phyloP scores from a whole-genome alignment of 2,797 vertebrate genomes.

The Clarias laeviceps region DNA sequence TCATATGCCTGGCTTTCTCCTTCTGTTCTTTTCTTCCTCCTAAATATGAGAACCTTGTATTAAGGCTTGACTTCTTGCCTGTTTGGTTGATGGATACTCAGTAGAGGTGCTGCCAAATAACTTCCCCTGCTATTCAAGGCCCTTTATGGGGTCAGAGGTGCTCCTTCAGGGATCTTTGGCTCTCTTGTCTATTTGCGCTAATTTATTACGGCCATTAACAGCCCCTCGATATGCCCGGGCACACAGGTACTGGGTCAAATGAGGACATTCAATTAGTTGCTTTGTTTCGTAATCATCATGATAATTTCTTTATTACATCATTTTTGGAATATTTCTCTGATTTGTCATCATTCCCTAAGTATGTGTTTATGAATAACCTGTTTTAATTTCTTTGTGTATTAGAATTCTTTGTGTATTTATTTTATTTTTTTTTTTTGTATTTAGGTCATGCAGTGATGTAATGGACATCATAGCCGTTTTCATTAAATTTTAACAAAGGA shows the following conservation, averaged over 20 bases:
- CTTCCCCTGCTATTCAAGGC: constrained; percentile 40
- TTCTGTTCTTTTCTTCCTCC: constrained; percentile 38
- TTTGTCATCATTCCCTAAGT: neutral
- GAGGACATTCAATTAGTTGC: neutral
- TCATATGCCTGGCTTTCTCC: constrained; percentile 41
- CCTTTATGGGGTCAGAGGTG: constrained; percentile 54
- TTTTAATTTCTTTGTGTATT: constrained; percentile 10
- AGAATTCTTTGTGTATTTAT: neutral
- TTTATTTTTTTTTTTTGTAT: neutral
- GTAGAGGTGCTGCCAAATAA: constrained; percentile 47
- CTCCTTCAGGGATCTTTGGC: constrained; percentile 45
- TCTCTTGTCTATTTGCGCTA: constrained; percentile 35
- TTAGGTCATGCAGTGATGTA: neutral
- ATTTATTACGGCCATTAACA: constrained; percentile 52
- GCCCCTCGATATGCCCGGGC: constrained; percentile 12
- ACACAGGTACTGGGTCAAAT: neutral
- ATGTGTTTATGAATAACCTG: neutral
- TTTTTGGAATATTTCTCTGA: neutral
- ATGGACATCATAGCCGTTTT: neutral
- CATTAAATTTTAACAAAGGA: neutral
- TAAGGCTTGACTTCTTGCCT: constrained; percentile 32
- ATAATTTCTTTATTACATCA: neutral
- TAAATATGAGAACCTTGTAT: constrained; percentile 45
- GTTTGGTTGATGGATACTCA: constrained; percentile 48
- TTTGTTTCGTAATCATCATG: neutral